Evolutionary conservation across 2,797 vertebrate species (phyloP).

Genomic region (Oryzias dopingdopingensis): DNA sequence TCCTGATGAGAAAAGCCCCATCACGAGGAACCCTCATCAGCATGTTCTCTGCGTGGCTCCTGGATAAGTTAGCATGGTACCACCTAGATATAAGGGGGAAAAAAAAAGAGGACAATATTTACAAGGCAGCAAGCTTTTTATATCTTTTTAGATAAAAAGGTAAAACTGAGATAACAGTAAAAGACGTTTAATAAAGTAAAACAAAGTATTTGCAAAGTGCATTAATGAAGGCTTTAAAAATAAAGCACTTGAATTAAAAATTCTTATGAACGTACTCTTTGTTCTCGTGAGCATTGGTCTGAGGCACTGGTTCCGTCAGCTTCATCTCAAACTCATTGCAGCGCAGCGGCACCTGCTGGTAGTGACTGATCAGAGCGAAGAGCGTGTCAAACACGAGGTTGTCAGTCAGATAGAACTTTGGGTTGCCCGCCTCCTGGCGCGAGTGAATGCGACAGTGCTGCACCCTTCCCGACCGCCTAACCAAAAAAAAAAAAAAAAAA

Average conservation of each 20-base stretch:
- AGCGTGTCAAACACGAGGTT: slow-evolving; percentile 98
- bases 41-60: slow-evolving; percentile 96
- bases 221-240: not conserved
- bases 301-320: slow-evolving; percentile 94
- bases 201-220: not conserved
- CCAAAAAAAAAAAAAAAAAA: not conserved
- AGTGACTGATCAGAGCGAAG: slow-evolving; percentile 96
- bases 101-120: not conserved
- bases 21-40: slow-evolving; percentile 97
- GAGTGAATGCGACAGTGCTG: slow-evolving; percentile 99
- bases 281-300: slow-evolving; percentile 98
- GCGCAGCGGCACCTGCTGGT: slow-evolving; percentile 96
- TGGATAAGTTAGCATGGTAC: slow-evolving; percentile 94
- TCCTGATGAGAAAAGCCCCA: slow-evolving; percentile 95
- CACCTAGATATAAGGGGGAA: slow-evolving; percentile 74
- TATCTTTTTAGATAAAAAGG: not conserved
- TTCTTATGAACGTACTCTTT: slow-evolving; percentile 86
- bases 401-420: slow-evolving; percentile 98
- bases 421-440: slow-evolving; percentile 92
- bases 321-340: slow-evolving; percentile 99
- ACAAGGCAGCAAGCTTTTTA: not conserved
- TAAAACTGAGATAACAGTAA: not conserved
- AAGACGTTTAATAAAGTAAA: not conserved
- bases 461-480: slow-evolving; percentile 93
- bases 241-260: not conserved